A percentile compares a stretch with the other conserved stretches of the same genome.
phyloP scores from a whole-genome alignment of 2,797 vertebrate species.

The Darevskia nairensis region DNA sequence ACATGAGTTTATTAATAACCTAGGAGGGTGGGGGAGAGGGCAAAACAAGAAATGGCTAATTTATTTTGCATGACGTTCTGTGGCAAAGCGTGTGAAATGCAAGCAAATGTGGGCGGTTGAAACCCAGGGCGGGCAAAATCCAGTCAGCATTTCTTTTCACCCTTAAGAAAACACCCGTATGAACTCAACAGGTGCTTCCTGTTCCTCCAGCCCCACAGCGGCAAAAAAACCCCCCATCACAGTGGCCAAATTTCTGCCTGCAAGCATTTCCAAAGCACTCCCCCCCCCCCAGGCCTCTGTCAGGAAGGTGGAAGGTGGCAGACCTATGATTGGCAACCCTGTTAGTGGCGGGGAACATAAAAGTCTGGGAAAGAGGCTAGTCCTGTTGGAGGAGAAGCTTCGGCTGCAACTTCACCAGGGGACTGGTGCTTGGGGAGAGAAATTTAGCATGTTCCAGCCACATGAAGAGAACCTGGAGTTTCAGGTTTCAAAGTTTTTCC shows the following conservation, averaged over 20 bases:
- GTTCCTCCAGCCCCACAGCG: not conserved
- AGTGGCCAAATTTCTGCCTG: not conserved
- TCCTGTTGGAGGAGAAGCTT: not conserved
- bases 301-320: not conserved
- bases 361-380: not conserved
- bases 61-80: not conserved
- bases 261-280: not conserved
- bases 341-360: not conserved
- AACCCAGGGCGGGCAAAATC: not conserved
- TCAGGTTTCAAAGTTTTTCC: not conserved
- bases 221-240: not conserved
- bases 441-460: not conserved
- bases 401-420: not conserved
- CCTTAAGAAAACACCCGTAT: not conserved
- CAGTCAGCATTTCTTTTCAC: not conserved
- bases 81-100: not conserved
- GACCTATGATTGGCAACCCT: too few relatives aligned
- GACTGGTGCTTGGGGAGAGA: too few relatives aligned
- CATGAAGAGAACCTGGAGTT: not conserved
- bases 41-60: not conserved
- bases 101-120: not conserved
- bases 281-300: too few relatives aligned
- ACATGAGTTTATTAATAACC: slow-evolving; percentile 15
- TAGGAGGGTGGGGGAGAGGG: not conserved
- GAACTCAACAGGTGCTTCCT: not conserved